These are phyloP conservation scores for Goniozus legneri DNA, from an alignment of 1,140 invertebrate genomes.

Conservation along the genomic window DNA sequence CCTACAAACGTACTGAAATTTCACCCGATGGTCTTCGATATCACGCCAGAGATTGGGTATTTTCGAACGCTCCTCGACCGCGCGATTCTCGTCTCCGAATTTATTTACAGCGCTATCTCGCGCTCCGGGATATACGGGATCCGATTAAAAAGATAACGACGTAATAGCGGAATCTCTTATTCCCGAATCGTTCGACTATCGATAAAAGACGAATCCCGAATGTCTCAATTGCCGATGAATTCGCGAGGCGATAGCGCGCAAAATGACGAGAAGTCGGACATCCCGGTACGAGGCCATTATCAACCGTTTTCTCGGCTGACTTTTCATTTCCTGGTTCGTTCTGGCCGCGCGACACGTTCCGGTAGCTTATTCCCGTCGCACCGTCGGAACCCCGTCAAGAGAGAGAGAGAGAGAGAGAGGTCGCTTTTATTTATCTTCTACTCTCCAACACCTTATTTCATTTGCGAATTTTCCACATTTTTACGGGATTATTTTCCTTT, in stretches of 20 bases:
- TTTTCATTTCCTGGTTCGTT: background rate
- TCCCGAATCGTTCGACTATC: too few species aligned
- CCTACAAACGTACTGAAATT: too few species aligned
- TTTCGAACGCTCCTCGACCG: too few species aligned
- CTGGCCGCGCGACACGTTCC: background rate
- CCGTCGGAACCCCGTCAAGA: background rate
- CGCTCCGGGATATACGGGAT: too few species aligned
- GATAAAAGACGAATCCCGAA: too few species aligned
- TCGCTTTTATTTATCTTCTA: background rate
- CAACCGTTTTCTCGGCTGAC: background rate
- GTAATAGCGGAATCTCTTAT: too few species aligned
- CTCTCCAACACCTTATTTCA: background rate
- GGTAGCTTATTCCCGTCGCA: background rate
- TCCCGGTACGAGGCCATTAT: background rate
- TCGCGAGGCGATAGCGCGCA: background rate
- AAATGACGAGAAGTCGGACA: background rate
- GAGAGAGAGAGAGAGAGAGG: too few species aligned
- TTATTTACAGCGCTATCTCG: too few species aligned
- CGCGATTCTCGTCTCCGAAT: too few species aligned
- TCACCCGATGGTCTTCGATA: too few species aligned
- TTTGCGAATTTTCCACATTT: background rate
- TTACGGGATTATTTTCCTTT: background rate
- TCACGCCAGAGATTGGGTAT: too few species aligned
- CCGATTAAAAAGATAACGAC: too few species aligned
- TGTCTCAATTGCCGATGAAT: background rate